These are phyloP conservation scores for Solea senegalensis DNA, from an alignment of 2,113 vertebrate genomes.

Conservation along the genomic window DNA sequence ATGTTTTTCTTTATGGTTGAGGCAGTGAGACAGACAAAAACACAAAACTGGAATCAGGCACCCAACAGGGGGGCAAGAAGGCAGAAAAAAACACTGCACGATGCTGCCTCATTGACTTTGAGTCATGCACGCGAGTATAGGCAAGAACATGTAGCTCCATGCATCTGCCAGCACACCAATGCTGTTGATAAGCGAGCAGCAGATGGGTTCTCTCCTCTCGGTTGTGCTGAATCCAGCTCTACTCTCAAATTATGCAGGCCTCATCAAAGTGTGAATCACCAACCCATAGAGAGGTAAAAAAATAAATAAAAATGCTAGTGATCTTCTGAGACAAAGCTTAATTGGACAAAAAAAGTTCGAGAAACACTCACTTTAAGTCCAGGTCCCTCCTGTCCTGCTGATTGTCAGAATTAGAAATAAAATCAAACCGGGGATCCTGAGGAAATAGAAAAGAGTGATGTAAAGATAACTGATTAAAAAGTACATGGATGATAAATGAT, in stretches of 20 bases:
- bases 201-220: constrained; percentile 1
- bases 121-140: neutral
- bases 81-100: too few species aligned
- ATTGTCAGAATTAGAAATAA: neutral
- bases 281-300: neutral
- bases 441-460: neutral
- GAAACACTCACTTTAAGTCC: neutral
- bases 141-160: neutral
- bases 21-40: too few species aligned
- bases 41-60: neutral
- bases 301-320: too few species aligned
- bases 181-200: neutral
- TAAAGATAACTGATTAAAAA: neutral
- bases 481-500: neutral
- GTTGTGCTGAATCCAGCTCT: neutral
- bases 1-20: too few species aligned
- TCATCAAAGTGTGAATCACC: constrained; percentile 3
- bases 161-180: neutral
- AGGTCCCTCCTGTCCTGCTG: too few species aligned
- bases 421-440: neutral
- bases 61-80: neutral
- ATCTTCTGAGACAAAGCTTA: neutral
- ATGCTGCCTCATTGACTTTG: constrained; percentile 1
- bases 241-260: neutral
- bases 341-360: constrained; percentile 1